Conservation (phyloP, 2,888 invertebrate genomes). For the Nymphalis urticae region DNA sequence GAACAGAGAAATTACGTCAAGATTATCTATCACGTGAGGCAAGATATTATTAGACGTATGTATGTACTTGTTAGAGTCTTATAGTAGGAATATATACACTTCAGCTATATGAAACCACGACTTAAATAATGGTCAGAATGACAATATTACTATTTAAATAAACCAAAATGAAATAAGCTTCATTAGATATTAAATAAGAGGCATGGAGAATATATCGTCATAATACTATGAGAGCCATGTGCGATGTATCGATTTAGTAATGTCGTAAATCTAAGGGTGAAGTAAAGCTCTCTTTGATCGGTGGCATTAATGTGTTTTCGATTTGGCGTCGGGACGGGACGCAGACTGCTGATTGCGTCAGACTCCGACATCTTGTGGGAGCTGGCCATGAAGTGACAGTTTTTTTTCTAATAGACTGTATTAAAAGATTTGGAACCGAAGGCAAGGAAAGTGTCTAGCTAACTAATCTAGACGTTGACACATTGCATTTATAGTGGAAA, state of each 20-base stretch:
- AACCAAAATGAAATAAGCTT: not conserved
- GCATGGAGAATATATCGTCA: constrained; percentile 13
- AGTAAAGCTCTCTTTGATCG: constrained; percentile 73
- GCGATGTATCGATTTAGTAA: constrained; percentile 38
- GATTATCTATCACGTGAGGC: constrained; percentile 39
- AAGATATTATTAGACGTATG: constrained; percentile 27
- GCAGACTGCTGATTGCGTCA: constrained; percentile 71
- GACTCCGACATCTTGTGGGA: constrained; percentile 61
- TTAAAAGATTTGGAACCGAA: constrained; percentile 56
- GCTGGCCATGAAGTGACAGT: constrained; percentile 58
- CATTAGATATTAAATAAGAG: constrained; percentile 13
- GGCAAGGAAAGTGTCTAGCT: constrained; percentile 52
- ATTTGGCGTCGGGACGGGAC: constrained; percentile 66
- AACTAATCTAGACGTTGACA: constrained; percentile 38
- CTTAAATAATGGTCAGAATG: not conserved
- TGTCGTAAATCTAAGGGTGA: constrained; percentile 45
- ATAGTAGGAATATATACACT: constrained; percentile 15
- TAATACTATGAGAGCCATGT: constrained; percentile 35
- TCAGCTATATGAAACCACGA: too few species aligned
- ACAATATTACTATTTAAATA: not conserved
- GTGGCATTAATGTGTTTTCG: constrained; percentile 72
- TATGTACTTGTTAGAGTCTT: constrained; percentile 10
- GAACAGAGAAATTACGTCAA: constrained; percentile 36
- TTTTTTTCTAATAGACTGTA: constrained; percentile 60
- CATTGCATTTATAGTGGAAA: constrained; percentile 32